phyloP scores from a whole-genome alignment of 2,888 invertebrate species.

The Meganola albula region DNA sequence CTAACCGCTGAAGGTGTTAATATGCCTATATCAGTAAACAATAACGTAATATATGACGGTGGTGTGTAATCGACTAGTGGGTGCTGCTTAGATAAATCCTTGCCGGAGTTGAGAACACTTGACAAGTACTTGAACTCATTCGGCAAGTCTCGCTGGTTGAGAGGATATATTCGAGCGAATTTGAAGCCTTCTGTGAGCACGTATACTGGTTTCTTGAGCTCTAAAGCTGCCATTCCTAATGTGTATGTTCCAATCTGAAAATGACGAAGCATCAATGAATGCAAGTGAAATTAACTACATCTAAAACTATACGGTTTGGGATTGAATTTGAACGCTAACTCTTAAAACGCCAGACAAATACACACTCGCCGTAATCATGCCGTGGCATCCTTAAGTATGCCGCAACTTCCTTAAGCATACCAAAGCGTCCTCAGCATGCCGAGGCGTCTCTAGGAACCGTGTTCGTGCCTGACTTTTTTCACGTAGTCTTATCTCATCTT shows the following conservation, averaged over 20 bases:
- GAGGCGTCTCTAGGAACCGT: too few relatives aligned
- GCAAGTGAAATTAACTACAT: too few relatives aligned
- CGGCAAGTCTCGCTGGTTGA: conserved; percentile 94
- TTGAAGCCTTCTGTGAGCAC: conserved; percentile 98
- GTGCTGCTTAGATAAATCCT: conserved; percentile 80
- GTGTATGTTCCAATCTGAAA: conserved; percentile 88
- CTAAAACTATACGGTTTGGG: too few relatives aligned
- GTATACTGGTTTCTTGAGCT: conserved; percentile 96
- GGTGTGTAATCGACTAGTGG: conserved; percentile 98
- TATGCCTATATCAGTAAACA: conserved; percentile 97
- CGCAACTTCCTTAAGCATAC: too few relatives aligned
- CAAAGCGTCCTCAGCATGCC: too few relatives aligned
- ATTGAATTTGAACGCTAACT: too few relatives aligned
- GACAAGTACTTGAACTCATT: conserved; percentile 86
- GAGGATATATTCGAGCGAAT: conserved; percentile 94
- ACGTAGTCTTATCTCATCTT: too few relatives aligned
- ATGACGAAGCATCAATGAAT: too few relatives aligned
- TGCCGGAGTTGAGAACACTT: conserved; percentile 66
- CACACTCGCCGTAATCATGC: too few relatives aligned
- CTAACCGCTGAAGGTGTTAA: conserved; percentile 98
- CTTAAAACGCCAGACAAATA: too few relatives aligned
- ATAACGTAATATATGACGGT: conserved; percentile 92
- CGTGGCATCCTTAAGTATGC: too few relatives aligned
- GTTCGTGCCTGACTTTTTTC: too few relatives aligned
- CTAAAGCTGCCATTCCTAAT: conserved; percentile 89